Evolutionary conservation across 2,888 invertebrate species (phyloP).

Genomic region (Antheraea yamamai): DNA sequence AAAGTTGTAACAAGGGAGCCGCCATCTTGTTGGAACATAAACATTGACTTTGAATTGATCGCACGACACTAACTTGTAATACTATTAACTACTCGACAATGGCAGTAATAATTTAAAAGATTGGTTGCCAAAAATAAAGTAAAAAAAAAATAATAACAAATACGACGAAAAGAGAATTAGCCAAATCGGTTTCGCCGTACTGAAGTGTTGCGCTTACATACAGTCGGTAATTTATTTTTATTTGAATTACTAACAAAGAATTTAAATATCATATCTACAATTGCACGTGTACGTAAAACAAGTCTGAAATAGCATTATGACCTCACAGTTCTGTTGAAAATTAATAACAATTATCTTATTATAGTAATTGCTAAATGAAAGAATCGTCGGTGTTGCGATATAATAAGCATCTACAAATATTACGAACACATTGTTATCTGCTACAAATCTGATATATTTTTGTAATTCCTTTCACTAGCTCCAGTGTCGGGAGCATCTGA

Average conservation of each 20-base stretch:
- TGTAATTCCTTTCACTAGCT: slow-evolving; percentile 12
- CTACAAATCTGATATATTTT: slow-evolving; percentile 11
- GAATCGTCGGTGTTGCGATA: neutral
- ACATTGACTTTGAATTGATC: too few relatives aligned
- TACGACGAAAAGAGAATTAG: too few relatives aligned
- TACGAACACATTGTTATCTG: slow-evolving; percentile 10
- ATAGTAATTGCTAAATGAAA: slow-evolving; percentile 2
- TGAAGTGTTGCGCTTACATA: too few relatives aligned
- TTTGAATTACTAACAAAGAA: neutral
- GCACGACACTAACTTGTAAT: too few relatives aligned
- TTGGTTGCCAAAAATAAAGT: too few relatives aligned
- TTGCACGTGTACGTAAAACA: neutral
- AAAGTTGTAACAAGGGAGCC: too few relatives aligned
- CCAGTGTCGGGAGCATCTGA: slow-evolving; percentile 10
- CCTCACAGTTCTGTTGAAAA: neutral
- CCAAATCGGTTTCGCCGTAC: too few relatives aligned
- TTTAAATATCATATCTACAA: neutral
- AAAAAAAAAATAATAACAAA: too few relatives aligned
- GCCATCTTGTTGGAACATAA: too few relatives aligned
- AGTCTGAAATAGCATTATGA: neutral
- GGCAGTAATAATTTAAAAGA: too few relatives aligned
- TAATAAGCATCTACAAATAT: neutral
- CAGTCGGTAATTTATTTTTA: too few relatives aligned
- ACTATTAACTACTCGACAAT: too few relatives aligned
- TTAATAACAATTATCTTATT: slow-evolving; percentile 12